Evolutionary conservation across 2,113 vertebrate species (phyloP), one percentile per base, ranked within the genome.

Genomic region (Hypomesus transpacificus): DNA sequence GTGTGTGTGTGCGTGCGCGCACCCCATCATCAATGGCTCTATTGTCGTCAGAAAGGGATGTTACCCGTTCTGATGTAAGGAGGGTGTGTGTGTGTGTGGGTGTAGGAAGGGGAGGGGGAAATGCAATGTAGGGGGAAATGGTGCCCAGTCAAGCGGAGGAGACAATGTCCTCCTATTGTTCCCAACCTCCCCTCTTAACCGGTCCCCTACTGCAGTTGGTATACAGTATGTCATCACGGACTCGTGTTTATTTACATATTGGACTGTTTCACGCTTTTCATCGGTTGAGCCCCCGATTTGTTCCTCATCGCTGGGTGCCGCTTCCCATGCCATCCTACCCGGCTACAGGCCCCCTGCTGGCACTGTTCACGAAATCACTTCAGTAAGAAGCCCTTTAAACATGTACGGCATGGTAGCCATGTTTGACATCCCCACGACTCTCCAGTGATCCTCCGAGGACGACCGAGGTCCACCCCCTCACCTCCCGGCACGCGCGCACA

Each of bases 161-260:
- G 57, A 71, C 69, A 56, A 56, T 72, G 57, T 74, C 65, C 39
- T 73, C 39, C 67, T 57, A 60, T 71, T 68, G 62, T 71, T 28
- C 20, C 20, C 66, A 31, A 21, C 52, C 57, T 46, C 51, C 46
- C 50, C 34, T 22, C 9, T 70, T 8, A 22, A 28, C 16, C 46
- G 21, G 4, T 70, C 28, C 28, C 26, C 28, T 21, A 21, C 18
- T 53, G 20, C 7, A 28, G 14, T 58, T 57, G 6, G 57, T 73
- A 46, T 46, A 46, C 39, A 46, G 16, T 14, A 21, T 31, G 24
- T 21, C 26, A 11, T 20, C 21, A 11, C 21, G 11, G 18, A 0
- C n/a, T 14, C 24, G 34, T 20, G 39, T 65, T 65, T 50, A 50
- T 65, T 21, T 65, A 46, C 39, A 34, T 65, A 22, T 50, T 17